These are phyloP conservation scores for Cephalopholis sonnerati DNA, from an alignment of 2,113 vertebrate species.

Conservation along the genomic window DNA sequence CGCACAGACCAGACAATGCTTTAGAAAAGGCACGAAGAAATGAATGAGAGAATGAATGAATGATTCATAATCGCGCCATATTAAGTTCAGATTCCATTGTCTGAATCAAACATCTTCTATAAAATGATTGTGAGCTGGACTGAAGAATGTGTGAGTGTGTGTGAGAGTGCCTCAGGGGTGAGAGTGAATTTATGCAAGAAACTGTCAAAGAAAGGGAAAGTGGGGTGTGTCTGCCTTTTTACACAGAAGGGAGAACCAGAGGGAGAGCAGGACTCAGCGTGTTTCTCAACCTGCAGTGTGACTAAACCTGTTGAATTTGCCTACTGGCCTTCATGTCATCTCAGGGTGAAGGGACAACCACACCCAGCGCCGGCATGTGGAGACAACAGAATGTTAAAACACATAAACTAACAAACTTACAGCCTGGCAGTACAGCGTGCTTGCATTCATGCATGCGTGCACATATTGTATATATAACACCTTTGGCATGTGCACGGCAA, in stretches of 20 bases:
- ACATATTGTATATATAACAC: slow-evolving; percentile 1
- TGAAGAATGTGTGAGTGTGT: background rate
- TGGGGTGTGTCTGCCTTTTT: slow-evolving; percentile 65
- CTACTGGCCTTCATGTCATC: slow-evolving; percentile 68
- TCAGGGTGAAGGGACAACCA: slow-evolving; percentile 69
- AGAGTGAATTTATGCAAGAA: slow-evolving; percentile 24
- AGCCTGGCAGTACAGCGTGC: background rate
- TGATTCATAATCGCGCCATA: background rate
- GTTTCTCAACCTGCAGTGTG: slow-evolving; percentile 66
- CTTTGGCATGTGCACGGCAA: background rate
- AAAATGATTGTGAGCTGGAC: background rate
- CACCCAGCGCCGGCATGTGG: slow-evolving; percentile 72
- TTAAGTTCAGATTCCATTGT: background rate
- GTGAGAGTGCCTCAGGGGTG: slow-evolving; percentile 27
- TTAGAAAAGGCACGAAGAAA: background rate
- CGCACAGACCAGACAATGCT: background rate
- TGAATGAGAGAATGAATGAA: slow-evolving; percentile 19
- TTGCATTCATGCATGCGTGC: background rate
- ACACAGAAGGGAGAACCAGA: slow-evolving; percentile 26
- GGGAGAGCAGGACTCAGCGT: slow-evolving; percentile 73
- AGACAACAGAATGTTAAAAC: slow-evolving; percentile 35
- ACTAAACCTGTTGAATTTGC: slow-evolving; percentile 80
- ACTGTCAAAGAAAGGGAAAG: slow-evolving; percentile 39
- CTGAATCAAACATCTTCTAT: slow-evolving; percentile 8
- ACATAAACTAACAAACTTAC: slow-evolving; percentile 18